Evolutionary conservation across 2,113 vertebrate genomes (phyloP).

Genomic region (Sigmodon hispidus): DNA sequence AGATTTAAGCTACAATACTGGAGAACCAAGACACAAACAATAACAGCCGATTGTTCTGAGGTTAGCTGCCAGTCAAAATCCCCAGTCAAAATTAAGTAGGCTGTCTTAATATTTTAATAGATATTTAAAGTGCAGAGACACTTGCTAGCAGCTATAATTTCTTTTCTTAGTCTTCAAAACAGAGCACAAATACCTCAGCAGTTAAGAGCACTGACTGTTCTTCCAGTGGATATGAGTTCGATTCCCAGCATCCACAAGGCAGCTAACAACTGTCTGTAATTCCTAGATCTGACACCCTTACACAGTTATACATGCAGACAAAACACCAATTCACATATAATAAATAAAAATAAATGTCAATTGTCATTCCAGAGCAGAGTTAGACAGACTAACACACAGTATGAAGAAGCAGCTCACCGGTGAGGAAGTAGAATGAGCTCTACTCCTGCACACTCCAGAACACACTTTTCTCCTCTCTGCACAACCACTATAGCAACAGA

Average conservation of each 20-base stretch:
- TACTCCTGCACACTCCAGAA: background rate
- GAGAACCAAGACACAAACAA: constrained; percentile 55
- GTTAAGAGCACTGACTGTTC: too few relatives aligned
- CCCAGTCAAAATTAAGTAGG: constrained; percentile 23
- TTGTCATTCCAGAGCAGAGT: background rate
- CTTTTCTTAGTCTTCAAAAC: background rate
- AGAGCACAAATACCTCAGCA: too few relatives aligned
- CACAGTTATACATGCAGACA: too few relatives aligned
- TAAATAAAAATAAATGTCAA: too few relatives aligned
- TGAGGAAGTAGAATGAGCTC: background rate
- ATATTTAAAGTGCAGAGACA: background rate
- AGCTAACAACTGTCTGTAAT: too few relatives aligned
- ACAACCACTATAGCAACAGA: background rate
- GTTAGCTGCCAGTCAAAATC: constrained; percentile 51
- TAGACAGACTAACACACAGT: background rate
- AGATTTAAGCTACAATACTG: constrained; percentile 48
- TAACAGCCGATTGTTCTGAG: background rate
- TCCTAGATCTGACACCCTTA: too few relatives aligned
- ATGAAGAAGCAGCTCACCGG: background rate
- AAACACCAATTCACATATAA: too few relatives aligned
- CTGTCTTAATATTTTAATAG: constrained; percentile 33
- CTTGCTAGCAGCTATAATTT: background rate
- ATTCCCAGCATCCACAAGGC: too few relatives aligned
- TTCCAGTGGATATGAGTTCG: too few relatives aligned
- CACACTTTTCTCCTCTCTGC: background rate